phyloP scores from a whole-genome alignment of 2,888 invertebrate species.

The Xylocampa areola region DNA sequence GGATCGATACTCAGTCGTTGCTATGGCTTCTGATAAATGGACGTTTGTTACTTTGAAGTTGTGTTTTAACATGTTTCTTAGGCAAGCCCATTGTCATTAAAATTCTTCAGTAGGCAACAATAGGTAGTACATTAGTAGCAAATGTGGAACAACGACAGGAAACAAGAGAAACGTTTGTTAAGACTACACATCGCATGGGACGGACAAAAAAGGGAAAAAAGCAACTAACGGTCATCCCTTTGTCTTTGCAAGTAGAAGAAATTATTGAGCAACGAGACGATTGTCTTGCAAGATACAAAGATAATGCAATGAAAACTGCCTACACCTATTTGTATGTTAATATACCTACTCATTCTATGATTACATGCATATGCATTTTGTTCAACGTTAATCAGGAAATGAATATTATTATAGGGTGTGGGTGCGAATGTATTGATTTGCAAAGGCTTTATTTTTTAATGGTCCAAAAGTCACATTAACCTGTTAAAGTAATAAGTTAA shows the following conservation, averaged over 20 bases:
- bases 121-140: constrained; percentile 66
- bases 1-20: constrained; percentile 27
- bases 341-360: constrained; percentile 48
- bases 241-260: constrained; percentile 72
- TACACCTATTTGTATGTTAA: constrained; percentile 49
- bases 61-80: constrained; percentile 53
- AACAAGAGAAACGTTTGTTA: constrained; percentile 73
- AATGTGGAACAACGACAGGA: constrained; percentile 75
- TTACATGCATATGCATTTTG: constrained; percentile 40
- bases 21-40: constrained; percentile 28
- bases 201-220: constrained; percentile 73
- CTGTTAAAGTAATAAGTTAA: too few relatives aligned
- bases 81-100: constrained; percentile 53
- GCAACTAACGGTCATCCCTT: constrained; percentile 75
- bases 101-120: constrained; percentile 64
- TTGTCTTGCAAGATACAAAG: constrained; percentile 68
- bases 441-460: too few relatives aligned
- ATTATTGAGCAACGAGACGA: constrained; percentile 70
- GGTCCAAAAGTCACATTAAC: too few relatives aligned
- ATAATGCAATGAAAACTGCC: constrained; percentile 54
- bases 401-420: constrained; percentile 25
- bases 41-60: constrained; percentile 26
- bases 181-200: constrained; percentile 70
- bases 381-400: constrained; percentile 34
- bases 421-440: constrained; percentile 5